A percentile compares a stretch with the other conserved stretches of the same genome.
Evolutionary conservation across 2,113 vertebrate genomes (phyloP).

Genomic region (Scomber japonicus): DNA sequence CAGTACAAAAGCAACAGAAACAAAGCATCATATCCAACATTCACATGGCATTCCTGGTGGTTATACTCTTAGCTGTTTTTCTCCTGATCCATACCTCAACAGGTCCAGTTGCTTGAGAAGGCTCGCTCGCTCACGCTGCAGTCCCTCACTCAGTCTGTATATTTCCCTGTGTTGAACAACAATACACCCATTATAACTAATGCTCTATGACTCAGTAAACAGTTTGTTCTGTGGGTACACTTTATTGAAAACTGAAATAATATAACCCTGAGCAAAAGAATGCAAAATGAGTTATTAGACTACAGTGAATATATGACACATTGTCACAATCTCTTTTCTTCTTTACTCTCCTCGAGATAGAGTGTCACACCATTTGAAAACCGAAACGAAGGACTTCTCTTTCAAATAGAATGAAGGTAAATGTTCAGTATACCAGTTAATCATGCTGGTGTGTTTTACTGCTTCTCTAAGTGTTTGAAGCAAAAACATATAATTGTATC

Average conservation of each 20-base stretch:
- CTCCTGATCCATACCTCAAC: slow-evolving; percentile 86
- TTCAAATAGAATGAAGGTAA: too few relatives aligned
- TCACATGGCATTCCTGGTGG: neutral
- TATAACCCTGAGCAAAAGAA: neutral
- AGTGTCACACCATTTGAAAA: neutral
- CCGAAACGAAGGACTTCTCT: too few relatives aligned
- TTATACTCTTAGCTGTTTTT: slow-evolving; percentile 2
- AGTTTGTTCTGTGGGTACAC: neutral
- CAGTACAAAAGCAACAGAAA: neutral
- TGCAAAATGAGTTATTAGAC: neutral
- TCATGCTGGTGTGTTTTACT: neutral
- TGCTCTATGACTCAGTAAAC: neutral
- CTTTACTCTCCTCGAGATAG: neutral
- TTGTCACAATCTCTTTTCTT: neutral
- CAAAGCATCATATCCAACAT: neutral
- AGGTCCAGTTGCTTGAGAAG: slow-evolving; percentile 94
- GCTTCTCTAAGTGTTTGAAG: neutral
- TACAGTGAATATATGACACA: neutral
- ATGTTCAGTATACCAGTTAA: too few relatives aligned
- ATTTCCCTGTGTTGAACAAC: slow-evolving; percentile 87
- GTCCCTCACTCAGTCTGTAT: slow-evolving; percentile 90
- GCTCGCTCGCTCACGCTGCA: slow-evolving; percentile 90
- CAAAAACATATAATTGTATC: neutral
- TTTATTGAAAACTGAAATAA: neutral
- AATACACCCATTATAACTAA: neutral